Base-by-base conservation (phyloP, 1,140 invertebrate genomes). In the Anastrepha obliqua region DNA sequence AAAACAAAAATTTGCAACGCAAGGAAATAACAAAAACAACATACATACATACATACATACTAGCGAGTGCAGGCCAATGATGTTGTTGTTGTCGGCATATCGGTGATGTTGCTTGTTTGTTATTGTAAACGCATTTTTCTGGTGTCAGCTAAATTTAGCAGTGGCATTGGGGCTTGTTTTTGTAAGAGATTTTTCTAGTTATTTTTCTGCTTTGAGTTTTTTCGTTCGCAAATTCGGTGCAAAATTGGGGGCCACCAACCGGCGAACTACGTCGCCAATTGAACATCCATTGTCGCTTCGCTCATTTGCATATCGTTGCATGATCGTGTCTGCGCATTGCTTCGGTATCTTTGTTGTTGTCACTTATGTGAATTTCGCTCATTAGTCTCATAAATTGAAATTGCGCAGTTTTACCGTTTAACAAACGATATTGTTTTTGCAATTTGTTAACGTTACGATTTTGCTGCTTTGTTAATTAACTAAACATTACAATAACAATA, bases 341-440 rank as follows among this genome's bases (percentile, higher is more conserved):
- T 17, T 58, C 47, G 74, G 64, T 17, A 2, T n/a, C 47, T 81
- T 70, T 55, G 74, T 81, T 81, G 51, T 81, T 74, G 70, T 29
- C 74, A 55, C 74, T 81, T 81, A 6, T 7, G 74, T 47, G 15
- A 55, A 55, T 58, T 81, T 81, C 15, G n/a, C 74, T 29, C 74
- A 81, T 58, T 81, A 81, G 44, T 81, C 74, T 51, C n/a, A 29
- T 81, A 81, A 81, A 81, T 81, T 47, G 74, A 55, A 81, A 81
- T 15, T 81, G 44, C 74, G 74, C 74, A 81, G 74, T 81, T 81
- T 81, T 6, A 55, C 0, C 47, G 13, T 13, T 81, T 58, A 81
- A 81, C 42, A 17, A 55, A 6, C 55, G 47, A 9, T 81, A 47
- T 51, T 81, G 44, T 7, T 29, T 17, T 58, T 58, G 51, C n/a